These are phyloP conservation scores for Turnix velox DNA, from an alignment of 2,113 vertebrate species.

Conservation along the genomic window DNA sequence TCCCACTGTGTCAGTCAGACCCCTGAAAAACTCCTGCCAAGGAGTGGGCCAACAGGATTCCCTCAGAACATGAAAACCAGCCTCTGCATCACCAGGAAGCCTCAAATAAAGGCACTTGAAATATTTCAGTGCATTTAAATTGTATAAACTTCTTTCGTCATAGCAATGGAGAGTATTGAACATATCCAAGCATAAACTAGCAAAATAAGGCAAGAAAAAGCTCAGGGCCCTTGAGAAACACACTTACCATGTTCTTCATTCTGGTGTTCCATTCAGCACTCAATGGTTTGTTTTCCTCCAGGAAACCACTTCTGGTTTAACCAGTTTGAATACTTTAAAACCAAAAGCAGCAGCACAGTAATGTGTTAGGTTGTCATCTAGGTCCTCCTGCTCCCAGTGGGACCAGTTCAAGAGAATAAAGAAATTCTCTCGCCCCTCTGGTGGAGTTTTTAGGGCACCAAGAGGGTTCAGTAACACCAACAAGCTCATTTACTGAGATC, in stretches of 20 bases:
- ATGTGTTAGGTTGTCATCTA: not conserved
- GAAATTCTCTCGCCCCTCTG: not conserved
- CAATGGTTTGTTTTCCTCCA: not conserved
- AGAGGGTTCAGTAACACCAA: not conserved
- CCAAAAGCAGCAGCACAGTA: not conserved
- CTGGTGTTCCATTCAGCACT: not conserved
- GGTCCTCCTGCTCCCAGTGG: not conserved
- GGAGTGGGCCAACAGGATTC: no score
- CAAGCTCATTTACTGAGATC: not conserved
- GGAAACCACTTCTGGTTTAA: not conserved
- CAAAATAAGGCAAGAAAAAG: not conserved
- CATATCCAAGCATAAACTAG: not conserved
- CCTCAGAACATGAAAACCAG: not conserved
- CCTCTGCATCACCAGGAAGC: not conserved
- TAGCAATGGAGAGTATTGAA: not conserved
- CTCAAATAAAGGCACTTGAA: not conserved
- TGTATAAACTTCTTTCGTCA: not conserved
- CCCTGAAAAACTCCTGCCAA: not conserved
- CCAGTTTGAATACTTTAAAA: not conserved
- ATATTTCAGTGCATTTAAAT: not conserved
- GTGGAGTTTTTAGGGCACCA: not conserved
- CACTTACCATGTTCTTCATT: accelerated
- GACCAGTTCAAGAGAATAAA: not conserved
- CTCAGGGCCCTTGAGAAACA: not conserved
- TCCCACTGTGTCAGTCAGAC: not conserved